Conservation (phyloP, 2,888 invertebrate genomes). For the Melolontha melolontha region DNA sequence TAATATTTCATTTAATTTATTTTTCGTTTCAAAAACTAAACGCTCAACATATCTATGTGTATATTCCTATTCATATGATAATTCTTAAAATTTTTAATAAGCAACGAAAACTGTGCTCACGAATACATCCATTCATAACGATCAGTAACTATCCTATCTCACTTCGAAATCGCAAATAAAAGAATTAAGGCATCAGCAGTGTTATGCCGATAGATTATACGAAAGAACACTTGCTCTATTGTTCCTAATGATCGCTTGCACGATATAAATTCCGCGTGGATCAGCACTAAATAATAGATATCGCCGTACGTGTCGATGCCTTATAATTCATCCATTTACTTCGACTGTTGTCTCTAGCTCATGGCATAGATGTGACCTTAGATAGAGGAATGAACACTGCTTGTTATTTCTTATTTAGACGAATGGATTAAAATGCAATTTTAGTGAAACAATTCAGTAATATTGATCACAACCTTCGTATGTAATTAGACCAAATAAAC, state of each 20-base stretch:
- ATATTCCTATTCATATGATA: no score
- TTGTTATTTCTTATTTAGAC: not conserved
- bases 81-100: no score
- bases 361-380: constrained; percentile 1
- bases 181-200: no score
- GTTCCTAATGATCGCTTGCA: not conserved
- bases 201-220: no score
- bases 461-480: constrained; percentile 6
- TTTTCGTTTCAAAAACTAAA: no score
- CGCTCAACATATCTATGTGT: no score
- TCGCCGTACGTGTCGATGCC: constrained; percentile 3
- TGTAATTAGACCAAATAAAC: constrained; percentile 1
- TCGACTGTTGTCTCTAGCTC: not conserved
- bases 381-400: constrained; percentile 2
- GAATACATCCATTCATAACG: no score
- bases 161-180: no score
- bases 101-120: no score
- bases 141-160: no score
- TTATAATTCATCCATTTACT: constrained; percentile 13
- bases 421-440: constrained; percentile 28
- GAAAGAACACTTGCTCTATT: no score
- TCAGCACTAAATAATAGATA: constrained; percentile 18
- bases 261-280: constrained; percentile 1
- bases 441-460: constrained; percentile 14
- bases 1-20: no score